Base-by-base conservation (phyloP, 1,140 invertebrate genomes). In the Cydia splendana region DNA sequence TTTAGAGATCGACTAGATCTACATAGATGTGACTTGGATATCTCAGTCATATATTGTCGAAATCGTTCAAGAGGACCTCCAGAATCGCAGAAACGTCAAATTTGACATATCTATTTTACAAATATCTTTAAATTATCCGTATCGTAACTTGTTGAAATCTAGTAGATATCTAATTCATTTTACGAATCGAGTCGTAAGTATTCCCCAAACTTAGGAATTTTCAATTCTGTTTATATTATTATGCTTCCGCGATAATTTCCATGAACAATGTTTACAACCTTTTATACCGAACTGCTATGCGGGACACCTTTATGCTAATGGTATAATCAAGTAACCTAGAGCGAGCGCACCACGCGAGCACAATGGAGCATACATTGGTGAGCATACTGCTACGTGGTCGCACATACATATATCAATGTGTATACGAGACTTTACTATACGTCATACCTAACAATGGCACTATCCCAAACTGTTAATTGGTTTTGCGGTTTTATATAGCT, bases 401-500 rank as follows among this genome's bases (percentile, higher is more conserved):
- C n/a, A 18, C 53, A 18, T 20, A 18, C 53, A 57, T 57, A 62
- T 62, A 12, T 20, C 53, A 24, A 3, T 12, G 57, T 62, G 20
- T 62, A 57, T 57, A 10, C 57, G 57, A 62, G 9, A 4, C 18
- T 62, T 62, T 62, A 9, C 24, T 62, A 18, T 62, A 24, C n/a
- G 57, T 62, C 18, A 62, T 62, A 28, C 0, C 62, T n/a, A n/a
- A 71, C 67, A 71, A 38, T 38, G 34, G 67, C 34, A 71, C 67
- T 71, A 38, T 71, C 30, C 67, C 30, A 71, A 71, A 71, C 30
- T 38, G 67, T 71, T 71, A 71, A 71, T 71, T 71, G 67, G 67
- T 38, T 71, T 71, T 71, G 67, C 67, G 67, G 38, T 71, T 71
- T 71, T 71, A 71, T 71, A 71, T 71, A 38, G 67, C 67, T 71